Evolutionary conservation across 2,888 invertebrate genomes (phyloP).

Genomic region (Neoaliturus tenellus): DNA sequence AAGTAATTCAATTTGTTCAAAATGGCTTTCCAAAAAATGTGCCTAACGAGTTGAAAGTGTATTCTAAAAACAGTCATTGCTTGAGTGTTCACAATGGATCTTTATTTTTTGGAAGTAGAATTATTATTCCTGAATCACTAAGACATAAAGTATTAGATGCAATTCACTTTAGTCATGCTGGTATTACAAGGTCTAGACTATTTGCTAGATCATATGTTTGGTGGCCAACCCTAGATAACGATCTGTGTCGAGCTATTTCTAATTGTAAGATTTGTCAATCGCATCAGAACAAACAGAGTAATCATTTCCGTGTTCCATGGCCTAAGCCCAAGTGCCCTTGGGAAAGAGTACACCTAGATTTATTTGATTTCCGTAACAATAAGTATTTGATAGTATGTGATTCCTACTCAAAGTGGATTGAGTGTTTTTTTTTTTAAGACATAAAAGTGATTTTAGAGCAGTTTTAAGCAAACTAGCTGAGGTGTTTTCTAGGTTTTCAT

Average conservation of each 20-base stretch:
- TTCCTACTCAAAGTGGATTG: background rate
- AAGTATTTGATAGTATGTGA: background rate
- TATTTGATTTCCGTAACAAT: background rate
- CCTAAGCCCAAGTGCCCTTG: background rate
- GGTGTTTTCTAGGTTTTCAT: slow-evolving; percentile 19
- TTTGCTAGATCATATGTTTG: background rate
- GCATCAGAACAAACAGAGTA: background rate
- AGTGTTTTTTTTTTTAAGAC: background rate
- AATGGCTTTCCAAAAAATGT: background rate
- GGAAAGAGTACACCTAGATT: background rate
- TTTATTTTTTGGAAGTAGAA: slow-evolving; percentile 3
- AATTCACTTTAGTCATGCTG: slow-evolving; percentile 13
- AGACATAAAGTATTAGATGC: background rate
- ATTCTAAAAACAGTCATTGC: background rate
- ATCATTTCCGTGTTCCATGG: background rate
- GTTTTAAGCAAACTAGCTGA: slow-evolving; percentile 1
- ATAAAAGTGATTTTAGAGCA: slow-evolving; percentile 9
- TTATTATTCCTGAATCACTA: background rate
- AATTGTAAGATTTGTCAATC: background rate
- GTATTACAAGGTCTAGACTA: background rate
- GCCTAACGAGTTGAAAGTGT: background rate
- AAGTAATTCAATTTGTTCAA: background rate
- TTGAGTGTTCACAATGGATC: background rate
- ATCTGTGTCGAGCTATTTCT: background rate
- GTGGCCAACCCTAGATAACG: background rate